Percentiles rank a stretch among this genome's conserved stretches.
These are phyloP conservation scores for Nothocercus nigrocapillus DNA, from an alignment of 2,113 vertebrate genomes.

Conservation along the genomic window DNA sequence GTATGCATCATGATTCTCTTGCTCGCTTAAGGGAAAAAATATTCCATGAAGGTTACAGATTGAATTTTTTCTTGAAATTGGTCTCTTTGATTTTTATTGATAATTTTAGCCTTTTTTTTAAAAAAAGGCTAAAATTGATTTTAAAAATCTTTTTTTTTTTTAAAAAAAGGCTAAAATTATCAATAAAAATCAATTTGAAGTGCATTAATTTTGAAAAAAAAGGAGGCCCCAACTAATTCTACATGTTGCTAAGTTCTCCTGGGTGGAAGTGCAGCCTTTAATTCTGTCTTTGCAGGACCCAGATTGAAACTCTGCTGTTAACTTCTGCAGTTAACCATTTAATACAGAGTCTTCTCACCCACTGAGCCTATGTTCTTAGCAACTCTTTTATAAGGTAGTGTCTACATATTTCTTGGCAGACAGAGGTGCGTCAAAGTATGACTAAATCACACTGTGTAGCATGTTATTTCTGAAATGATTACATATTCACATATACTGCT, in stretches of 20 bases:
- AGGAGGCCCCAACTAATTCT: background rate
- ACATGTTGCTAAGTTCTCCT: background rate
- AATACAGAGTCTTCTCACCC: conserved; percentile 46
- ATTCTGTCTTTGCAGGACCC: conserved; percentile 38
- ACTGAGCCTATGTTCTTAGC: conserved; percentile 48
- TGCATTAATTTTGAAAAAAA: background rate
- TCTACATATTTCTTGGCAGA: conserved; percentile 67
- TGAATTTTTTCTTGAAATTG: background rate
- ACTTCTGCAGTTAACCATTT: conserved; percentile 45
- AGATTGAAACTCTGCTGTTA: conserved; percentile 55
- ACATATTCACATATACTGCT: background rate
- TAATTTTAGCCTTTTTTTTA: no score
- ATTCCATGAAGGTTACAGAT: background rate
- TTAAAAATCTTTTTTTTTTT: no score
- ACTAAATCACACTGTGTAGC: conserved; percentile 49
- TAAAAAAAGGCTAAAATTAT: background rate
- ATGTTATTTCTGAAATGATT: conserved; percentile 55
- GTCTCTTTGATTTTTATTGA: no score
- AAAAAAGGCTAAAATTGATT: background rate
- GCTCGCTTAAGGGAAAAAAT: background rate
- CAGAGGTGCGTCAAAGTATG: conserved; percentile 62
- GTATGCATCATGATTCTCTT: background rate
- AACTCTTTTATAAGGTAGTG: conserved; percentile 35
- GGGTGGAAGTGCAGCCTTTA: background rate
- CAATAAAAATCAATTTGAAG: background rate